Evolutionary conservation across 2,113 vertebrate genomes (phyloP).

Genomic region (Tinamus guttatus): DNA sequence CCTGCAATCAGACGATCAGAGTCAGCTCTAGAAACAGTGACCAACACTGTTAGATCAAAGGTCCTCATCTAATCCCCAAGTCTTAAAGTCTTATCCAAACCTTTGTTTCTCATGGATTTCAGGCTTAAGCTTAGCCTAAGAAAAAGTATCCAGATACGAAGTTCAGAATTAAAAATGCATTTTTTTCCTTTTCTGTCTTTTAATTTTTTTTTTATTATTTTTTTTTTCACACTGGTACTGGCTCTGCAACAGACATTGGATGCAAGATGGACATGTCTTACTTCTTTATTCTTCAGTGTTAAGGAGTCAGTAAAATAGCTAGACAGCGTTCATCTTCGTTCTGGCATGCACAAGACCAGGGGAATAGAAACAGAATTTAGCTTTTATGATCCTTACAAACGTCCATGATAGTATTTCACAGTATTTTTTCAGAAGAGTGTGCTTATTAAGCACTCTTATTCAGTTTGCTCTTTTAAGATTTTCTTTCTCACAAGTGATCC

Average conservation of each 20-base stretch:
- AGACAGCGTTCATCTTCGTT: background rate
- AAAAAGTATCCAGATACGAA: background rate
- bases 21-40: background rate
- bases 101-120: background rate
- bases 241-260: background rate
- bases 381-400: background rate
- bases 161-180: background rate
- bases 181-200: background rate
- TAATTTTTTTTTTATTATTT: too few species aligned
- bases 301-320: background rate
- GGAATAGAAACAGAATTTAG: background rate
- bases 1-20: background rate
- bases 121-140: background rate
- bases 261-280: background rate
- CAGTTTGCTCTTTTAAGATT: background rate
- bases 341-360: background rate
- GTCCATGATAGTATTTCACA: background rate
- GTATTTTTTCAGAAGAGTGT: background rate
- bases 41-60: background rate
- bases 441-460: background rate
- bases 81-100: background rate
- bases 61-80: background rate
- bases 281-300: background rate
- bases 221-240: background rate
- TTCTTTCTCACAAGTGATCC: background rate